These are phyloP conservation scores for Melipona quadrifasciata DNA, from an alignment of 1,140 invertebrate species.

Conservation along the genomic window DNA sequence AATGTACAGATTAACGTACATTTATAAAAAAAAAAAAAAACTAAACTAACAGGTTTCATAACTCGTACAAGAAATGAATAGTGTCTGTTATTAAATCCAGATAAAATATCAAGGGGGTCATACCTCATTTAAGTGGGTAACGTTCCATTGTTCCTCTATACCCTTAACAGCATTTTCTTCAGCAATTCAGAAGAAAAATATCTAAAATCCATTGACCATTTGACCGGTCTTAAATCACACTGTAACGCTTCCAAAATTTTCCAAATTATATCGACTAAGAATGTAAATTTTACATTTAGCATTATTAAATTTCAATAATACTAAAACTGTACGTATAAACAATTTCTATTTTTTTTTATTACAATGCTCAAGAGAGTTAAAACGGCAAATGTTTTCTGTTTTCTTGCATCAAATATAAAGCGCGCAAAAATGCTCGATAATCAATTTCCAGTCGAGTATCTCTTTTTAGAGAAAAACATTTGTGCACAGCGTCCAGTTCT, in stretches of 20 bases:
- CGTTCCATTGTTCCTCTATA: background rate
- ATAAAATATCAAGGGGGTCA: background rate
- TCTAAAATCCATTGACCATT: background rate
- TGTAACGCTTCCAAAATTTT: background rate
- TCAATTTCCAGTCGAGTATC: slow-evolving; percentile 84
- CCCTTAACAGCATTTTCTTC: too few species aligned
- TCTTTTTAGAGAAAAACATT: slow-evolving; percentile 85
- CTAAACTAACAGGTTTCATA: slow-evolving; percentile 30
- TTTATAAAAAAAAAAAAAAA: background rate
- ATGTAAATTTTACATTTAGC: too few species aligned
- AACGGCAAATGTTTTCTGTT: slow-evolving; percentile 78
- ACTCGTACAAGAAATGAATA: background rate
- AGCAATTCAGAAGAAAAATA: background rate
- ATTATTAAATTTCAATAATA: too few species aligned
- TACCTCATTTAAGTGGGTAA: background rate
- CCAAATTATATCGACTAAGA: background rate
- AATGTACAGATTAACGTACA: background rate
- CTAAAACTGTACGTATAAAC: too few species aligned
- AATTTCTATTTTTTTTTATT: background rate
- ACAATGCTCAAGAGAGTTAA: slow-evolving; percentile 56
- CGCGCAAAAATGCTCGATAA: slow-evolving; percentile 84
- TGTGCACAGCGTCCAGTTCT: slow-evolving; percentile 85
- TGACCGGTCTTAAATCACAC: background rate
- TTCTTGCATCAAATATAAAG: slow-evolving; percentile 81
- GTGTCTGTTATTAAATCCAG: background rate